Conservation (phyloP, 2,888 invertebrate genomes). For the Pyralis farinalis region DNA sequence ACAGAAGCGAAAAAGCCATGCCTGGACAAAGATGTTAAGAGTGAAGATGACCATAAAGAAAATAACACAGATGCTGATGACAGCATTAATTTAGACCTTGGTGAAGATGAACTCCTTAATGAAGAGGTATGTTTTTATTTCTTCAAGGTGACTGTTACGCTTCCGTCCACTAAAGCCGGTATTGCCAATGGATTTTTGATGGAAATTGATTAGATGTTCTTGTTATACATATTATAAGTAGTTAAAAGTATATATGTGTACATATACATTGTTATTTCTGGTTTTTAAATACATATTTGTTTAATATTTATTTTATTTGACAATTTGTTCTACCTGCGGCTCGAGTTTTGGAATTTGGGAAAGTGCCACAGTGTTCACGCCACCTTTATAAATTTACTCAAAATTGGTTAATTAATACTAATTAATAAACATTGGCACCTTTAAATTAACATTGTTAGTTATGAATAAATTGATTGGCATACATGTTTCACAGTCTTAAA, state of each 20-base stretch:
- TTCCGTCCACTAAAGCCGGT: slow-evolving; percentile 43
- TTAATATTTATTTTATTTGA: slow-evolving; percentile 6
- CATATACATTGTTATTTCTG: slow-evolving; percentile 7
- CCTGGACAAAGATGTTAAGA: slow-evolving; percentile 48
- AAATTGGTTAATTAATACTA: no score
- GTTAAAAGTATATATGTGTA: slow-evolving; percentile 3
- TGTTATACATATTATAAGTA: neutral
- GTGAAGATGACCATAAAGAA: slow-evolving; percentile 51
- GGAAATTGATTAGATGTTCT: slow-evolving; percentile 55
- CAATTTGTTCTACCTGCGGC: neutral
- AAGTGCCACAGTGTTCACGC: no score
- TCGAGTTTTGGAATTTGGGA: no score
- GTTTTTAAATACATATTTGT: slow-evolving; percentile 8
- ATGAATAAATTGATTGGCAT: no score
- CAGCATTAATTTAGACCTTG: slow-evolving; percentile 89
- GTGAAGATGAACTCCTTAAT: slow-evolving; percentile 90
- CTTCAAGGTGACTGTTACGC: slow-evolving; percentile 63
- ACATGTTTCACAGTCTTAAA: no score
- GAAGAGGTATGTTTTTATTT: slow-evolving; percentile 86
- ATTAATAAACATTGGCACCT: no score
- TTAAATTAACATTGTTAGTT: no score
- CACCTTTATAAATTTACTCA: no score
- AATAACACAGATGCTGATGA: slow-evolving; percentile 87
- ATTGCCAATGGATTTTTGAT: slow-evolving; percentile 55
- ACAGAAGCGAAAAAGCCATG: slow-evolving; percentile 60